Conservation (phyloP, 2,888 invertebrate species). For the Polyommatus icarus region DNA sequence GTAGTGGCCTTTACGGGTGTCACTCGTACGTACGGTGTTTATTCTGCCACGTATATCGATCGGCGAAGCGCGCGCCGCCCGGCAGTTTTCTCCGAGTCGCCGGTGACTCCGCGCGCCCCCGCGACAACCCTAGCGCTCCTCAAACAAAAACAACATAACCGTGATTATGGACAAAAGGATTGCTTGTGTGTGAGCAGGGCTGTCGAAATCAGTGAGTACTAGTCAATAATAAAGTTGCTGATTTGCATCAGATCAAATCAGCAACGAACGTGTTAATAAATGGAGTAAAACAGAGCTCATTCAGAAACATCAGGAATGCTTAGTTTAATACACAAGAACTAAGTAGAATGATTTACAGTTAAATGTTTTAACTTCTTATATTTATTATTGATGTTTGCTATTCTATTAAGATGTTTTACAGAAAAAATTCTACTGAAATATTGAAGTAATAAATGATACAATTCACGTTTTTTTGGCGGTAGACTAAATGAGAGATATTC, state of each 20-base stretch:
- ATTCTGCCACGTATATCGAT: constrained; percentile 79
- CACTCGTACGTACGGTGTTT: constrained; percentile 71
- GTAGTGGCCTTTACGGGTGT: constrained; percentile 49
- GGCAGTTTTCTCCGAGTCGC: constrained; percentile 62
- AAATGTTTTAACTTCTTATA: no score
- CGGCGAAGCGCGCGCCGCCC: constrained; percentile 66
- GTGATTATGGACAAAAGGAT: constrained; percentile 23
- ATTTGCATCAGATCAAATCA: constrained; percentile 13
- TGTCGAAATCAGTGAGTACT: constrained; percentile 5
- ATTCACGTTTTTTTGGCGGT: neutral
- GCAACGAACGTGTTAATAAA: neutral
- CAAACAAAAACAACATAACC: constrained; percentile 42
- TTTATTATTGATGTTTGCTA: neutral
- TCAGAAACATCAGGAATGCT: neutral
- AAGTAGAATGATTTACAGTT: neutral
- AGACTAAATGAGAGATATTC: neutral
- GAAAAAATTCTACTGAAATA: neutral
- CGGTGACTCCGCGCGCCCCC: constrained; percentile 54
- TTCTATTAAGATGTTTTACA: neutral
- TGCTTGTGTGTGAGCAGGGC: constrained; percentile 47
- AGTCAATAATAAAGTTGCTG: neutral
- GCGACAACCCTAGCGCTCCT: constrained; percentile 61
- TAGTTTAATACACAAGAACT: neutral
- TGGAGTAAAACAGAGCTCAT: neutral
- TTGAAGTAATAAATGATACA: neutral